phyloP scores from a whole-genome alignment of 2,888 invertebrate species.

The Nasonovia ribisnigri region DNA sequence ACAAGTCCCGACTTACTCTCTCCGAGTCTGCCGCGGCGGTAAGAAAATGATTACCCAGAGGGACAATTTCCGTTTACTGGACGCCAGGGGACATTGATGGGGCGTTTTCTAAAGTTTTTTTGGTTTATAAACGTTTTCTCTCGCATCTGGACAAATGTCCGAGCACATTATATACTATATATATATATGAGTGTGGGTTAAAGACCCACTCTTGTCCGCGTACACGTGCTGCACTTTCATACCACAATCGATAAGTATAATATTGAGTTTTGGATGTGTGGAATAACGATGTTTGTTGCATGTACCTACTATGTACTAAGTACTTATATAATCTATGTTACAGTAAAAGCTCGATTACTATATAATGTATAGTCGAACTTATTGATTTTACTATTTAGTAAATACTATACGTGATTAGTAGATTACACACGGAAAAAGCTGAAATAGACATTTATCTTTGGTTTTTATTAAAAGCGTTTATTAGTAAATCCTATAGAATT shows the following conservation, averaged over 20 bases:
- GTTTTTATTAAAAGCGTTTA: background rate
- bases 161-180: background rate
- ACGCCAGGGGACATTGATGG: constrained; percentile 54
- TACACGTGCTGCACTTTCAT: background rate
- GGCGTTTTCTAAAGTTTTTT: constrained; percentile 43
- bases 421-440: background rate
- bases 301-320: background rate
- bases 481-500: background rate
- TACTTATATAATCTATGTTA: background rate
- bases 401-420: background rate
- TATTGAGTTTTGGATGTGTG: background rate
- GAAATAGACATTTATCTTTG: background rate
- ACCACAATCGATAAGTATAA: background rate
- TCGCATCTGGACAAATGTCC: background rate
- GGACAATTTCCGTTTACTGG: constrained; percentile 48
- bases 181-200: background rate
- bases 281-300: background rate
- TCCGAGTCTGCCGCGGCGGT: background rate
- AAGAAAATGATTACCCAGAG: constrained; percentile 57
- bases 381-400: background rate
- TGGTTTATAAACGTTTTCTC: constrained; percentile 7
- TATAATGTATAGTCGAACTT: background rate
- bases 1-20: background rate
- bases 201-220: background rate
- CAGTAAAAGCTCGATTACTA: background rate